phyloP scores from a whole-genome alignment of 2,113 vertebrate genomes.

The Burhinus oedicnemus region DNA sequence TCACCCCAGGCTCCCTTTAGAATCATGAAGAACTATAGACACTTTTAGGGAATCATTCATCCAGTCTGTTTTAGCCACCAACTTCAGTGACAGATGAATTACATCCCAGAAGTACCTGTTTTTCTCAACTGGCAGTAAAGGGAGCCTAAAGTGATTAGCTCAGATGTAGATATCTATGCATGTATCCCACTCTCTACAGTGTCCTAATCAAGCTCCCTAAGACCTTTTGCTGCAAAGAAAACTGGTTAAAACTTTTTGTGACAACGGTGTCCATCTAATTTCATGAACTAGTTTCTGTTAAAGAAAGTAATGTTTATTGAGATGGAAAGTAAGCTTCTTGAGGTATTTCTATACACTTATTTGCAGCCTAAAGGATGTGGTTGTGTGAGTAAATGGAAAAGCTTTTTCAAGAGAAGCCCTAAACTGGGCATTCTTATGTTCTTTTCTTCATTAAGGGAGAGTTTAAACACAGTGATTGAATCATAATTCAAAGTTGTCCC shows the following conservation, averaged over 20 bases:
- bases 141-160: neutral
- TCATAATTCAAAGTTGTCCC: neutral
- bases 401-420: neutral
- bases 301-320: neutral
- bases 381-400: neutral
- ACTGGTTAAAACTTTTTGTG: neutral
- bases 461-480: neutral
- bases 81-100: neutral
- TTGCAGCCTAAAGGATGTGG: neutral
- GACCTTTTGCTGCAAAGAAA: neutral
- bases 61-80: neutral
- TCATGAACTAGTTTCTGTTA: neutral
- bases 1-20: neutral
- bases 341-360: neutral
- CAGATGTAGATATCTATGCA: neutral
- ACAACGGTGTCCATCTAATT: neutral
- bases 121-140: neutral
- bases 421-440: neutral
- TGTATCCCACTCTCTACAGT: neutral
- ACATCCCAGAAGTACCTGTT: neutral
- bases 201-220: neutral
- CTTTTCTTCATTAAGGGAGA: neutral
- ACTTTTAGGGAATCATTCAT: neutral
- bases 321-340: neutral
- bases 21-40: neutral